These are phyloP conservation scores for Centropus unirufus DNA, from an alignment of 2,113 vertebrate species.

Conservation along the genomic window DNA sequence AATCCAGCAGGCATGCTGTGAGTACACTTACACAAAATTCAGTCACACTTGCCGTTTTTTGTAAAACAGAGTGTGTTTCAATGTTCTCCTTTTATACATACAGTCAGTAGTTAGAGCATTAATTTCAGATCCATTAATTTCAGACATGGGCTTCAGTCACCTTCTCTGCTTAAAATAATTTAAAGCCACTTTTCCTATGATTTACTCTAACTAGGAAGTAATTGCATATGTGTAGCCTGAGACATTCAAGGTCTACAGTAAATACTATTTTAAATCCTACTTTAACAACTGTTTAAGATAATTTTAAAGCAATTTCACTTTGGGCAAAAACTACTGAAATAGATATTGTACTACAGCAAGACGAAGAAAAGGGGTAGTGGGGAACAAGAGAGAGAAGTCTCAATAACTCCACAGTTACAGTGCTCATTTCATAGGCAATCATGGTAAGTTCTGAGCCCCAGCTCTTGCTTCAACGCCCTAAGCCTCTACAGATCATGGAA, in stretches of 20 bases:
- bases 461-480: neutral
- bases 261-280: neutral
- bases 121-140: neutral
- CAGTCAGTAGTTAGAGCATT: neutral
- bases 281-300: neutral
- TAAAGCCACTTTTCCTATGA: neutral
- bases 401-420: neutral
- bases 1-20: neutral
- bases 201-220: neutral
- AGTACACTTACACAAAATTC: neutral
- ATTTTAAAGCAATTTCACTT: neutral
- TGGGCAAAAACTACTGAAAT: neutral
- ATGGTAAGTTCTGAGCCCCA: neutral
- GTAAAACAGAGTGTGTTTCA: neutral
- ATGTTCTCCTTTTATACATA: neutral
- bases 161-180: neutral
- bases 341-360: neutral
- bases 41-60: neutral
- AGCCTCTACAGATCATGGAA: rapidly evolving
- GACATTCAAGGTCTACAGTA: neutral
- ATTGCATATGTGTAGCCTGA: rapidly evolving
- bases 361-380: neutral
- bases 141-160: neutral
- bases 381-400: neutral
- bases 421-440: neutral